phyloP scores from a whole-genome alignment of 64 coral and sea anemone species.

The Porites lutea region DNA sequence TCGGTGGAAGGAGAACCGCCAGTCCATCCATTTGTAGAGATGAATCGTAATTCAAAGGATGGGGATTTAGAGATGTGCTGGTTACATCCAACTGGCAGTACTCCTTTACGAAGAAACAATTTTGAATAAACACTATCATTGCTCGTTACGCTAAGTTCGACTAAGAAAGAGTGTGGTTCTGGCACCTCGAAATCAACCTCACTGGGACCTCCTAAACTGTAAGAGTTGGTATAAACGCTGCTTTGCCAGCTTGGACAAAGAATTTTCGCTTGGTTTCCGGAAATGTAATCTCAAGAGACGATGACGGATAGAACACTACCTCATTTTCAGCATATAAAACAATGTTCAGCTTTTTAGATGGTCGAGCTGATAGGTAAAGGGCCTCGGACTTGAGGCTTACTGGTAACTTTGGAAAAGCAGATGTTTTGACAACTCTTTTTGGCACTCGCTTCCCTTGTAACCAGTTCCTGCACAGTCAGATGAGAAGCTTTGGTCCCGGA shows the following conservation, averaged over 20 bases:
- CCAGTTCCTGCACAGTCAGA: constrained; percentile 51
- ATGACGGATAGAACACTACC: not conserved
- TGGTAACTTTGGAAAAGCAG: constrained; percentile 20
- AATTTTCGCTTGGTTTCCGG: constrained; percentile 19
- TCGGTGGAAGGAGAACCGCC: not conserved
- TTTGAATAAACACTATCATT: constrained; percentile 38
- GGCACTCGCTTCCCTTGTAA: constrained; percentile 3
- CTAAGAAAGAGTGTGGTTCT: constrained; percentile 22
- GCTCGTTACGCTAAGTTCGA: not conserved
- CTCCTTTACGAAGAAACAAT: not conserved
- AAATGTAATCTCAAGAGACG: not conserved
- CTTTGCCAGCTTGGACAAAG: constrained; percentile 7
- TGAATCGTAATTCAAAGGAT: not conserved
- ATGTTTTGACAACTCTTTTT: constrained; percentile 24
- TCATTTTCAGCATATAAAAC: not conserved
- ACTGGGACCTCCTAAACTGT: constrained; percentile 26
- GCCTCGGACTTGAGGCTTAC: not conserved
- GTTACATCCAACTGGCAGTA: constrained; percentile 67
- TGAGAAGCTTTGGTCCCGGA: not conserved
- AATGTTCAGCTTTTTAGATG: not conserved
- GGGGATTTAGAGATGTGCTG: not conserved
- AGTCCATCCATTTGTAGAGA: not conserved
- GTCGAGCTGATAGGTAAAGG: not conserved
- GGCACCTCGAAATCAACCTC: constrained; percentile 35
- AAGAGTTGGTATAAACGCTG: constrained; percentile 53